A percentile compares a stretch with the other conserved stretches of the same genome.
Conservation (phyloP, 2,888 invertebrate species). For the Caprella mutica region DNA sequence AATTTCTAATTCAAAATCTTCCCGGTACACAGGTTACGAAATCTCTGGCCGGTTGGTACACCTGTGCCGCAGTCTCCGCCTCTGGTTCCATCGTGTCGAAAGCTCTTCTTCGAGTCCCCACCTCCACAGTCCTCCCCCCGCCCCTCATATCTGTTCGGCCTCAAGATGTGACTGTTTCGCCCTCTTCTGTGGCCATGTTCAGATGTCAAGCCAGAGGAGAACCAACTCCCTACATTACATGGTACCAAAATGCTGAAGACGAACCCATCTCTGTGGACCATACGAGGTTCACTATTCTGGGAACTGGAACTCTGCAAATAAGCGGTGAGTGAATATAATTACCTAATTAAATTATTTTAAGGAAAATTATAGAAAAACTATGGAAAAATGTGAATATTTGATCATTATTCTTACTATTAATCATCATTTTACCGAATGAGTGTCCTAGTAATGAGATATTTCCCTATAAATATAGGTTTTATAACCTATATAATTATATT, state of each 20-base stretch:
- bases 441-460: too few relatives aligned
- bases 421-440: too few relatives aligned
- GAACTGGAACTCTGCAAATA: conserved; percentile 61
- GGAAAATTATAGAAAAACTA: too few relatives aligned
- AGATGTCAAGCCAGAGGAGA: conserved; percentile 65
- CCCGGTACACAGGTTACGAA: conserved; percentile 48
- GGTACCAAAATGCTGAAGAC: conserved; percentile 60
- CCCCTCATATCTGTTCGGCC: conserved; percentile 62
- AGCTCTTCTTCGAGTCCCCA: conserved; percentile 72
- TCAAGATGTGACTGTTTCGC: conserved; percentile 70
- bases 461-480: too few relatives aligned
- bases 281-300: conserved; percentile 52
- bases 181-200: conserved; percentile 62
- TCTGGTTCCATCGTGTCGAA: conserved; percentile 81
- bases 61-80: conserved; percentile 90
- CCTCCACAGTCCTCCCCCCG: conserved; percentile 42
- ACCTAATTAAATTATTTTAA: too few relatives aligned
- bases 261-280: conserved; percentile 37
- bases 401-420: too few relatives aligned
- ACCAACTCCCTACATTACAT: conserved; percentile 57
- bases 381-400: too few relatives aligned
- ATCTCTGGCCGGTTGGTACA: conserved; percentile 57
- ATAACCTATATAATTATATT: too few relatives aligned
- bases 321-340: conserved; percentile 58
- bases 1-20: too few relatives aligned